Evolutionary conservation across 2,113 vertebrate species (phyloP).

Genomic region (Cyanoliseus patagonus): DNA sequence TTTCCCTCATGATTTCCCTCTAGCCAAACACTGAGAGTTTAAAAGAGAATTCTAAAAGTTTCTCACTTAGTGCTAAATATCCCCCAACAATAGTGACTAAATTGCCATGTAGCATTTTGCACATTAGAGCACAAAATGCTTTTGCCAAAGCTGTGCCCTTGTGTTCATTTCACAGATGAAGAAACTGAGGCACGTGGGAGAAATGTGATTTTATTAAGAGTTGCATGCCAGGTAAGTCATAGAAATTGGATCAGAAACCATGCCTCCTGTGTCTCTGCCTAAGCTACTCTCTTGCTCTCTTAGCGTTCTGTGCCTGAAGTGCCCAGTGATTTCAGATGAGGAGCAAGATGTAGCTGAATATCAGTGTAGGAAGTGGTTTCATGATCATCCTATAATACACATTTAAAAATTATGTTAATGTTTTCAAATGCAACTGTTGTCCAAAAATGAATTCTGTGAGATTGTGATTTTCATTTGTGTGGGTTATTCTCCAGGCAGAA

Average conservation of each 20-base stretch:
- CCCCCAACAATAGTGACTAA: not conserved
- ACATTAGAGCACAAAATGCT: not conserved
- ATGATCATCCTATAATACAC: not conserved
- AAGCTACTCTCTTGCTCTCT: not conserved
- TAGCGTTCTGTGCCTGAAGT: conserved; percentile 1
- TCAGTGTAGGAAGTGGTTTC: conserved; percentile 23
- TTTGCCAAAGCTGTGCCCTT: not conserved
- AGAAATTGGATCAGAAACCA: not conserved
- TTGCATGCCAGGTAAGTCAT: not conserved
- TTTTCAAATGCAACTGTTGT: conserved; percentile 26
- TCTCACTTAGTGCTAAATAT: not conserved
- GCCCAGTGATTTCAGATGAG: not conserved
- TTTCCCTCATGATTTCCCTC: not conserved
- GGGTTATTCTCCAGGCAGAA: conserved; percentile 84
- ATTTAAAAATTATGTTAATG: not conserved
- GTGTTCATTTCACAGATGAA: not conserved
- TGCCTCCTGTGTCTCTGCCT: not conserved
- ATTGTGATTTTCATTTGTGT: conserved; percentile 43
- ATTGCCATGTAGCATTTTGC: not conserved
- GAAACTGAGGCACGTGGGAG: not conserved
- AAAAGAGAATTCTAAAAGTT: not conserved
- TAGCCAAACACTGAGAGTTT: not conserved
- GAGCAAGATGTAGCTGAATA: not conserved
- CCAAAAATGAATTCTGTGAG: conserved; percentile 39
- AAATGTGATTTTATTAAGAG: conserved; percentile 3